Percentiles rank a stretch among this genome's conserved stretches.
These are phyloP conservation scores for Pelagia noctiluca DNA, from an alignment of 30 jellyfish, hydroid and myxozoan species.

Conservation along the genomic window DNA sequence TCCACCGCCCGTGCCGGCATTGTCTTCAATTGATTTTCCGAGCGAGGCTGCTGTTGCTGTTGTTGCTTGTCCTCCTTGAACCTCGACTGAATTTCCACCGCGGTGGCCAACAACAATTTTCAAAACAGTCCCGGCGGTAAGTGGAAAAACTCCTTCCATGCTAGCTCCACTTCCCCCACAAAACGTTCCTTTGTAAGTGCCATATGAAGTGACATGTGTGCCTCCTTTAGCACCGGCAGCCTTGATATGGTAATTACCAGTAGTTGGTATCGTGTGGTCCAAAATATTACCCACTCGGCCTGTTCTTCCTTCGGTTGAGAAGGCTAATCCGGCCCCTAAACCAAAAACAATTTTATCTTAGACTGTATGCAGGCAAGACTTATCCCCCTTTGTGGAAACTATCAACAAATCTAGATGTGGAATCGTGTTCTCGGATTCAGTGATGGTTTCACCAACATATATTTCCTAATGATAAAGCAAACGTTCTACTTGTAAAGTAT, in stretches of 20 bases:
- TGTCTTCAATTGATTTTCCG: slow-evolving; percentile 47
- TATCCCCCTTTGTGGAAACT: too few species aligned
- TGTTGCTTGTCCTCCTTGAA: slow-evolving; percentile 56
- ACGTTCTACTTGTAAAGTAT: too few species aligned
- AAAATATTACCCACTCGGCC: slow-evolving; percentile 61
- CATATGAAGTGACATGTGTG: slow-evolving; percentile 49
- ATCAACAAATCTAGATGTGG: too few species aligned
- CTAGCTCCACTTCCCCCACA: slow-evolving; percentile 75
- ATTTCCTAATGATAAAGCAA: too few species aligned
- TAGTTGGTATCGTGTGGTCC: slow-evolving; percentile 20
- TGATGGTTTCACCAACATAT: neutral
- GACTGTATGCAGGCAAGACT: too few species aligned
- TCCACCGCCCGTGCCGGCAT: slow-evolving; percentile 77
- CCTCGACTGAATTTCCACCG: slow-evolving; percentile 66
- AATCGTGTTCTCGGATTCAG: neutral
- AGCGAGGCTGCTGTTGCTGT: slow-evolving; percentile 58
- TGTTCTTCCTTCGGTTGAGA: slow-evolving; percentile 60
- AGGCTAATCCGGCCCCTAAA: slow-evolving; percentile 45
- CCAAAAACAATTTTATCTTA: too few species aligned
- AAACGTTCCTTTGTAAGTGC: slow-evolving; percentile 41
- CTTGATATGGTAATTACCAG: slow-evolving; percentile 42
- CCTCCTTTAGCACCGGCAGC: slow-evolving; percentile 81
- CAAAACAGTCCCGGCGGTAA: slow-evolving; percentile 44
- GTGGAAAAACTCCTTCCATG: slow-evolving; percentile 50
- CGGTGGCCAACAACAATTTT: slow-evolving; percentile 69